Evolutionary conservation across 1,140 invertebrate genomes (phyloP).

Genomic region (Polypedilum pembai): DNA sequence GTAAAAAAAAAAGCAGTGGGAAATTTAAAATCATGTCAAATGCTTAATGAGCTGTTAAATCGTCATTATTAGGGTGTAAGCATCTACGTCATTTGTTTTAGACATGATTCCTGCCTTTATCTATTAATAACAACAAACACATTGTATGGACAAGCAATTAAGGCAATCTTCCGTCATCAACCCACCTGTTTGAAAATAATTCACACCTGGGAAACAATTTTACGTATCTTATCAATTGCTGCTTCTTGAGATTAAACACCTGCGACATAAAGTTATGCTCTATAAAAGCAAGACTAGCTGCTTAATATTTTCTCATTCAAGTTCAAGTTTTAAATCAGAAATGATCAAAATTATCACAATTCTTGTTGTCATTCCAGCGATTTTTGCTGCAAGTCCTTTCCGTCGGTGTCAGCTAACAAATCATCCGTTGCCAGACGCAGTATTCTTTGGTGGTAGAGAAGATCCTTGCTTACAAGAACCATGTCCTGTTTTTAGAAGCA

Average conservation of each 20-base stretch:
- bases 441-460: background rate
- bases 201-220: no score
- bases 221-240: background rate
- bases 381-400: background rate
- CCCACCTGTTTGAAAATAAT: no score
- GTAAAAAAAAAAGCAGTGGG: no score
- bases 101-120: no score
- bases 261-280: background rate
- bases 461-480: background rate
- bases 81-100: no score
- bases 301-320: background rate
- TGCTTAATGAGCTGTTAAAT: no score
- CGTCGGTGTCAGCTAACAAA: background rate
- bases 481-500: background rate
- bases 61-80: no score
- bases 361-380: background rate
- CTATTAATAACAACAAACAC: no score
- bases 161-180: no score
- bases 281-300: background rate
- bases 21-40: no score
- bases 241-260: background rate
- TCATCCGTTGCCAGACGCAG: background rate
- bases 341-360: background rate
- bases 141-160: no score
- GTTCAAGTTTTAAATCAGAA: background rate